phyloP scores from a whole-genome alignment of 2,888 invertebrate species.

The Drosophila meridionalis region DNA sequence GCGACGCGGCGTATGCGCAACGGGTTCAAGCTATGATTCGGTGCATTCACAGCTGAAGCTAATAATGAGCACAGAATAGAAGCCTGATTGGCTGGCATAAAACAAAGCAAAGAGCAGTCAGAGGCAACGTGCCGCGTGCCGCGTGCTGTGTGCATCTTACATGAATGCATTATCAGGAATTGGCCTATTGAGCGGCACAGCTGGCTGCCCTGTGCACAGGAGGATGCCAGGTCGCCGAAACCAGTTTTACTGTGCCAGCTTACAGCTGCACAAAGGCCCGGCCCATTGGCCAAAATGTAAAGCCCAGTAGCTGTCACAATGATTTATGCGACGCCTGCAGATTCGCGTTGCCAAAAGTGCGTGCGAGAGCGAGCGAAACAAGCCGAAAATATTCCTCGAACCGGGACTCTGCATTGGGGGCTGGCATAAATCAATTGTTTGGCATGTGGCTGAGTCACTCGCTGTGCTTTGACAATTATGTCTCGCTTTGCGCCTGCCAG shows the following conservation, averaged over 20 bases:
- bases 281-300: slow-evolving; percentile 36
- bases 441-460: slow-evolving; percentile 38
- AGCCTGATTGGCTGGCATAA: neutral
- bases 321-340: slow-evolving; percentile 66
- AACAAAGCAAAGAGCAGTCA: neutral
- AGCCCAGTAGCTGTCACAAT: slow-evolving; percentile 74
- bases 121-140: neutral
- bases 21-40: slow-evolving; percentile 31
- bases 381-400: slow-evolving; percentile 10
- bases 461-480: slow-evolving; percentile 56
- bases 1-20: slow-evolving; percentile 41
- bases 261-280: neutral
- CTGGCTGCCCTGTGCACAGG: neutral
- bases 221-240: neutral
- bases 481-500: slow-evolving; percentile 35
- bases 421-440: slow-evolving; percentile 54
- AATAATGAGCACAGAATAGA: neutral
- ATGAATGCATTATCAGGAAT: slow-evolving; percentile 17
- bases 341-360: slow-evolving; percentile 35
- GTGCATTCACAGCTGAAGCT: slow-evolving; percentile 14
- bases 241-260: slow-evolving; percentile 33
- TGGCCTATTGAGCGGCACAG: slow-evolving; percentile 11
- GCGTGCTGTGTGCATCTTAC: neutral
- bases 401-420: slow-evolving; percentile 5
- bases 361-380: slow-evolving; percentile 12